A percentile compares a stretch with the other conserved stretches of the same genome.
phyloP scores from a whole-genome alignment of 2,113 vertebrate species.

The Dicentrarchus labrax region DNA sequence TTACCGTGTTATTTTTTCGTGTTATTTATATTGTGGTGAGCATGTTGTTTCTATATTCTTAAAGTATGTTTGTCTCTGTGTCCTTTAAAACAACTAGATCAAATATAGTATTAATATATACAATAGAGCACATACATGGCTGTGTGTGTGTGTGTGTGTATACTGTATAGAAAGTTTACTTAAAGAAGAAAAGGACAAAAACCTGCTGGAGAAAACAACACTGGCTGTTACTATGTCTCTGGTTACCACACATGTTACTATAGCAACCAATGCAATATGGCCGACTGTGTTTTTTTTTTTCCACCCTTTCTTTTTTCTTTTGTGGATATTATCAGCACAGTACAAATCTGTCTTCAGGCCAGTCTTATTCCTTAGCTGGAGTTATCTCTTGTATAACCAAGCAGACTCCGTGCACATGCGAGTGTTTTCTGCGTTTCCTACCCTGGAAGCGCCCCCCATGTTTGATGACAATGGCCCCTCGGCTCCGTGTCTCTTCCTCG shows the following conservation, averaged over 20 bases:
- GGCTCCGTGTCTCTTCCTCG: slow-evolving; percentile 92
- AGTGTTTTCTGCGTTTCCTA: slow-evolving; percentile 65
- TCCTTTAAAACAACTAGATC: background rate
- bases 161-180: background rate
- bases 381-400: slow-evolving; percentile 38
- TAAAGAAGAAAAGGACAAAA: background rate
- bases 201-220: slow-evolving; percentile 24
- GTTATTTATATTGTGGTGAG: background rate
- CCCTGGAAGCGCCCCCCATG: slow-evolving; percentile 88
- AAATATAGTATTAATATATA: no score
- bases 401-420: slow-evolving; percentile 3
- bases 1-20: slow-evolving; percentile 19
- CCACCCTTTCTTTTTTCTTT: background rate
- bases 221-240: slow-evolving; percentile 41
- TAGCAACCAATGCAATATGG: slow-evolving; percentile 62
- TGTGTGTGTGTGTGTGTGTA: background rate
- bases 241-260: slow-evolving; percentile 57
- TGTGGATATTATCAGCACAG: slow-evolving; percentile 27
- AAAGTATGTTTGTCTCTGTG: background rate
- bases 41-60: background rate
- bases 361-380: slow-evolving; percentile 30
- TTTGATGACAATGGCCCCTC: slow-evolving; percentile 93
- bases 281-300: slow-evolving; percentile 18
- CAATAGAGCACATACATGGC: background rate
- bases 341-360: slow-evolving; percentile 56